phyloP scores from a whole-genome alignment of 2,888 invertebrate species.

The Hipparchia semele region DNA sequence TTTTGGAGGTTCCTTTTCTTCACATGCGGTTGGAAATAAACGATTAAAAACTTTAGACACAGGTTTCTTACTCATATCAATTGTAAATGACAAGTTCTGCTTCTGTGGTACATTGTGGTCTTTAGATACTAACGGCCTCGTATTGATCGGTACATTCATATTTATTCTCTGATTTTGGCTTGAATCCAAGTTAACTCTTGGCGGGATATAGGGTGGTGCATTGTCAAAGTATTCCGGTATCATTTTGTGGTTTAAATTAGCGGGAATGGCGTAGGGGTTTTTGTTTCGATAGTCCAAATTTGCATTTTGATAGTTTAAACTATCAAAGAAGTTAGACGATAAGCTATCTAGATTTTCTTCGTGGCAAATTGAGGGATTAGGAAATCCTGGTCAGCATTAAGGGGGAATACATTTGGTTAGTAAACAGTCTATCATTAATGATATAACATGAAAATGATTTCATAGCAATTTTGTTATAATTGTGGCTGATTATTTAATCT shows the following conservation, averaged over 20 bases:
- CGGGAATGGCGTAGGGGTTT: slow-evolving; percentile 80
- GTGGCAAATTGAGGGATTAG: slow-evolving; percentile 53
- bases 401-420: slow-evolving; percentile 41
- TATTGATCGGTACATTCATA: slow-evolving; percentile 54
- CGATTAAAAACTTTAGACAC: slow-evolving; percentile 74
- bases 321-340: slow-evolving; percentile 73
- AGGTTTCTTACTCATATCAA: slow-evolving; percentile 66
- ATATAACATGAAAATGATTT: slow-evolving; percentile 18
- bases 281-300: slow-evolving; percentile 69
- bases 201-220: slow-evolving; percentile 68
- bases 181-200: slow-evolving; percentile 63
- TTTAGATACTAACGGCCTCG: slow-evolving; percentile 64
- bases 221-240: slow-evolving; percentile 67
- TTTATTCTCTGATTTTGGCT: slow-evolving; percentile 47
- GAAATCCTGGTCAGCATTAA: slow-evolving; percentile 71
- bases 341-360: slow-evolving; percentile 74
- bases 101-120: slow-evolving; percentile 65
- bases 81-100: slow-evolving; percentile 61
- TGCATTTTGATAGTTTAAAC: slow-evolving; percentile 66
- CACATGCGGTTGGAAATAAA: slow-evolving; percentile 63
- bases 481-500: slow-evolving; percentile 8
- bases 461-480: slow-evolving; percentile 28
- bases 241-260: slow-evolving; percentile 70
- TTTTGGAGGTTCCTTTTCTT: slow-evolving; percentile 57
- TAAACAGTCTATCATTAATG: slow-evolving; percentile 32